Base-by-base conservation (phyloP, 2,888 invertebrate species). In the Agrilus cyanescens region DNA sequence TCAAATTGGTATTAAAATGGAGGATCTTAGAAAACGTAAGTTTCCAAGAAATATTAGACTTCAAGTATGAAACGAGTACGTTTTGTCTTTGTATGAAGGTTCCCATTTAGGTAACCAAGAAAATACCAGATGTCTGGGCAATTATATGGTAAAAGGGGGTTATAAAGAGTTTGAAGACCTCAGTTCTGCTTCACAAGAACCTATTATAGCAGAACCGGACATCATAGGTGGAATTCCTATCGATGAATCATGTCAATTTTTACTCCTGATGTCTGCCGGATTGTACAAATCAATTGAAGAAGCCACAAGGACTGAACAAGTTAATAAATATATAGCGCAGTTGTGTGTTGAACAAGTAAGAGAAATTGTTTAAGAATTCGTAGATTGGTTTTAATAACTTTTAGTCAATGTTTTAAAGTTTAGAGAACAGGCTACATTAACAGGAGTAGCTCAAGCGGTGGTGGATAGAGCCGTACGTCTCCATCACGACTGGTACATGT, bases 101-200 rank as follows among this genome's bases (percentile, higher is more conserved):
- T 76, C 78, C 46, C 74, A 76, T 56, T 68, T 88, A 12, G 87
- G 87, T 35, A 86, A 85, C 58, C 84, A 85, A 62, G 76, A 80
- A 32, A 85, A 83, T 54, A 91, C 91, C 0, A 70, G 93, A 12
- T 90, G 90, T 57, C 71, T 94, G 10, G 91, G 91, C 3, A 90
- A 90, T 66, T 89, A 88, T 60, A 69, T 84, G 32, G 82, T 90
- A 1, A 93, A 93, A 67, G 86, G 84, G 0, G 80, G 85, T 3
- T 88, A 87, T 58, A 82, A 80, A 58, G 89, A 91, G 38, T 83
- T 85, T 57, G 85, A 86, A 3, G 77, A 78, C 40, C 70, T 93
- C 35, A 69, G 76, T 3, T 65, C 71, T 13, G 86, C 89, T 0
- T 65, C 64, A 1, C 69, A 78, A 4, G 89, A 90, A 55, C 91